These are phyloP conservation scores for Meloidogyne chitwoodi DNA, from an alignment of 1,140 invertebrate species.

Conservation along the genomic window DNA sequence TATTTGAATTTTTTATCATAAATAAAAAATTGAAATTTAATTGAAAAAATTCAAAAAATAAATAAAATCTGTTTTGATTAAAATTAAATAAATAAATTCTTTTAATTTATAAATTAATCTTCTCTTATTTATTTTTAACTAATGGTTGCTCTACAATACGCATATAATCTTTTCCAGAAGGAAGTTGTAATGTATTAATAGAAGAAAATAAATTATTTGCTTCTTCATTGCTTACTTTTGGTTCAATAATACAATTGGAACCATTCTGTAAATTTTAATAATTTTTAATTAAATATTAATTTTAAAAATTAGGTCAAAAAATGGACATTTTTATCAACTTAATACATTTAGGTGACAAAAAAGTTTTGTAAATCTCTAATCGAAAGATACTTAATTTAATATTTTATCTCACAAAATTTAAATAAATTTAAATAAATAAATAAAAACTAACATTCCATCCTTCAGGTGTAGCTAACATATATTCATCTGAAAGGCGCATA, in stretches of 20 bases:
- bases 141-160: slow-evolving; percentile 20
- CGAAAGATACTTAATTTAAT: no score
- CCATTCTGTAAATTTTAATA: slow-evolving; percentile 1
- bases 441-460: slow-evolving; percentile 70
- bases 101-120: neutral
- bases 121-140: neutral
- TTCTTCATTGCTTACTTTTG: slow-evolving; percentile 25
- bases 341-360: no score
- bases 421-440: neutral
- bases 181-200: slow-evolving; percentile 31
- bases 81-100: no score
- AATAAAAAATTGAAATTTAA: no score
- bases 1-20: no score
- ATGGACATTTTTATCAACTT: no score
- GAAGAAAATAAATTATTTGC: slow-evolving; percentile 32
- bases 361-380: no score
- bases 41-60: no score
- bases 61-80: no score
- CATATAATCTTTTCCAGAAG: slow-evolving; percentile 47
- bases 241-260: slow-evolving; percentile 21
- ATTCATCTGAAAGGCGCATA: slow-evolving; percentile 75
- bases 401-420: neutral
- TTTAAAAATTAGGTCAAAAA: no score
- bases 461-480: slow-evolving; percentile 79
- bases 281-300: neutral